Conservation (phyloP, 2,113 vertebrate species). For the Prolemur simus region DNA sequence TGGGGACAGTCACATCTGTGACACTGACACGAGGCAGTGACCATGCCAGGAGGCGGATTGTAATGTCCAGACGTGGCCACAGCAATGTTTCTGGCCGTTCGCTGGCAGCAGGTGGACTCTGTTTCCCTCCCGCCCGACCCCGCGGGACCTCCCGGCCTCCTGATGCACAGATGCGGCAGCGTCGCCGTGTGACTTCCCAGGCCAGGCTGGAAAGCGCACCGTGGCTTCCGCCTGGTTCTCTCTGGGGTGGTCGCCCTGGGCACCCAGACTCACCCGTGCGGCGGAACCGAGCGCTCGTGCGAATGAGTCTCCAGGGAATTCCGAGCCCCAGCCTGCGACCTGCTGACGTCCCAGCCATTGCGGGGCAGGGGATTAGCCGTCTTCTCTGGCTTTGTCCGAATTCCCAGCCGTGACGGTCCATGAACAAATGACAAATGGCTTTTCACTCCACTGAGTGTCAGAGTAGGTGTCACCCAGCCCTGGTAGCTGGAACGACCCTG, state of each 20-base stretch:
- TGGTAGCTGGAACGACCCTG: background rate
- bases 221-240: background rate
- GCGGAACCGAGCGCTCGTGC: rapidly evolving
- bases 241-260: too few relatives aligned
- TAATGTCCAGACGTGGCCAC: background rate
- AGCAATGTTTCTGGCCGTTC: background rate
- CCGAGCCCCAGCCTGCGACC: background rate
- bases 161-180: rapidly evolving
- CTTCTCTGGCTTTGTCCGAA: background rate
- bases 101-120: background rate
- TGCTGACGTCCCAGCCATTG: background rate
- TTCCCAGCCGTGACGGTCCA: background rate
- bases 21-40: background rate
- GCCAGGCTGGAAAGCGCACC: background rate
- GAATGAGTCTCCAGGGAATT: background rate
- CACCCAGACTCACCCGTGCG: background rate
- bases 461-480: background rate
- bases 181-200: background rate
- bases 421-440: rapidly evolving
- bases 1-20: background rate
- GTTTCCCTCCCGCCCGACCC: background rate
- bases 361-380: background rate
- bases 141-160: background rate
- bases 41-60: background rate
- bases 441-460: background rate